Base-by-base conservation (phyloP, 2,797 vertebrate species). In the Helarctos malayanus region DNA sequence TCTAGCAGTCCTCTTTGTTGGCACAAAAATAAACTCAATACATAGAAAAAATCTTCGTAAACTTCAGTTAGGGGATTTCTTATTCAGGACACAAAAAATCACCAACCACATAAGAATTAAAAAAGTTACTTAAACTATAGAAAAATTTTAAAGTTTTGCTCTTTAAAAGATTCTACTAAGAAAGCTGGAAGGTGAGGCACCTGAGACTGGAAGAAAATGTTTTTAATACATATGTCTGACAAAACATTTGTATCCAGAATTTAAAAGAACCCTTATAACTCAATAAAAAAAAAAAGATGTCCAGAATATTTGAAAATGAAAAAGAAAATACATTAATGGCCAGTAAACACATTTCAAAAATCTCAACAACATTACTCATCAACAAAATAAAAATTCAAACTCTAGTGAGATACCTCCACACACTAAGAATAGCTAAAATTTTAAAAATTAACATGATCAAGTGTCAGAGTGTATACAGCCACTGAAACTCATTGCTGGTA, bases 331-430 rank as follows among this genome's bases (percentile, higher is more conserved):
- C 23, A 75, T 12, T 38, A 91, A 93, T 38, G 65, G 69, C 38
- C 56, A 91, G 86, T 32, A 93, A 92, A 68, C 15, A 65, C 19
- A 91, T 56, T 52, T 23, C 75, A 93, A 85, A 90, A 75, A 47
- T 91, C 27, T n/a, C 83, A 89, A 69, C 32, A 88, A 56, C 14
- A 47, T 57, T 45, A 91, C 10, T 80, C 54, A 73, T 38, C 18
- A 88, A 79, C n/a, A 76, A 90, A 73, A 84, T 32, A 4, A 78
- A 93, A 91, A 82, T 14, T 71, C 92, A 76, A 92, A 56, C 35
- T 89, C 69, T 32, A 79, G 73, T 38, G 11, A 82, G 19, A 79
- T 57, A 68, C n/a, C 45, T 38, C 35, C 59, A 27, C 8, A 35
- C 7, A 83, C 9, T 57, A 45, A 85, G 41, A 59, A 71, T 49